Evolutionary conservation across 2,888 invertebrate genomes (phyloP).

Genomic region (Pammene fasciana): DNA sequence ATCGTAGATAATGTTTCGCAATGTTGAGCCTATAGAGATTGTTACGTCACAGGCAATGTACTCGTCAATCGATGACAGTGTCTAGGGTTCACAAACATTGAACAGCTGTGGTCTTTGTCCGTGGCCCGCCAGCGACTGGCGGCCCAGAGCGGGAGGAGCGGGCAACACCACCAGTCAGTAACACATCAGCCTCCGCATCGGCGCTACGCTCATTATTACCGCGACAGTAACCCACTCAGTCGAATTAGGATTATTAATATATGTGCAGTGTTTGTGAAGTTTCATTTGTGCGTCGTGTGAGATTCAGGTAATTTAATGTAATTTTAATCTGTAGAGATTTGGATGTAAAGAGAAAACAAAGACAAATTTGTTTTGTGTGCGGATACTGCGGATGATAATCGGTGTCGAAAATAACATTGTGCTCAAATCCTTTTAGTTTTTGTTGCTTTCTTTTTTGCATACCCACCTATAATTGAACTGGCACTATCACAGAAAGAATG

Average conservation of each 20-base stretch:
- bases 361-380: slow-evolving; percentile 11
- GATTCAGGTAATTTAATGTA: slow-evolving; percentile 33
- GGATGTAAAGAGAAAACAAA: slow-evolving; percentile 26
- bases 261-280: slow-evolving; percentile 38
- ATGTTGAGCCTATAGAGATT: slow-evolving; percentile 3
- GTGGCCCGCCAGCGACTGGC: slow-evolving; percentile 41
- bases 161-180: slow-evolving; percentile 24
- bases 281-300: slow-evolving; percentile 26
- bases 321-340: background rate
- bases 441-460: slow-evolving; percentile 19
- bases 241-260: slow-evolving; percentile 20
- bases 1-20: background rate
- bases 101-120: slow-evolving; percentile 80
- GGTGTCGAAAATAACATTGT: slow-evolving; percentile 22
- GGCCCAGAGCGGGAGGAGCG: background rate
- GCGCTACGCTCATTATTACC: background rate
- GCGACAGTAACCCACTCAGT: slow-evolving; percentile 21
- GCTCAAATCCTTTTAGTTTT: background rate
- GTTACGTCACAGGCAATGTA: slow-evolving; percentile 56
- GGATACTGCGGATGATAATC: slow-evolving; percentile 1
- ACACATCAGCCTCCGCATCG: slow-evolving; percentile 19
- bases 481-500: background rate
- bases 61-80: slow-evolving; percentile 68
- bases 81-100: slow-evolving; percentile 73
- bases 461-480: background rate